Evolutionary conservation across 1,140 invertebrate species (phyloP).

Genomic region (Micrasema longulum): DNA sequence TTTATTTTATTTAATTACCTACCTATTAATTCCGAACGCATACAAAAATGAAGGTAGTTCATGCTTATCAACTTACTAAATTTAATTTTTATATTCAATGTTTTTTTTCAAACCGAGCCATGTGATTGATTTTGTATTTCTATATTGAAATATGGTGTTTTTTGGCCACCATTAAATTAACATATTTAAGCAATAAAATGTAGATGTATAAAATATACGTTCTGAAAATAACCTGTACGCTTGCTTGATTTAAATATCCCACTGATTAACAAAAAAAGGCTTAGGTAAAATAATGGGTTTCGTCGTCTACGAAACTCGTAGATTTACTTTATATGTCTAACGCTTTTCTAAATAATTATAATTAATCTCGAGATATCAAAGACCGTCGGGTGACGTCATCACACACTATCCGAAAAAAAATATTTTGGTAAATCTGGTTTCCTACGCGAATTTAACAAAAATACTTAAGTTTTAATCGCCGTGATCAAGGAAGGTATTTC

Average conservation of each 20-base stretch:
- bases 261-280: conserved; percentile 36
- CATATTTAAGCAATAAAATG: conserved; percentile 29
- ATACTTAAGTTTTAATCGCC: no score
- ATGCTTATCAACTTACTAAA: no score
- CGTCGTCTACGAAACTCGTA: not conserved
- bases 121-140: conserved; percentile 13
- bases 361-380: not conserved
- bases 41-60: no score
- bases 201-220: conserved; percentile 15
- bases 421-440: no score
- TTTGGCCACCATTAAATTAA: conserved; percentile 7
- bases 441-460: no score
- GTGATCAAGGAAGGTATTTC: no score
- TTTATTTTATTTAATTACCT: no score
- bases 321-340: not conserved
- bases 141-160: conserved; percentile 3
- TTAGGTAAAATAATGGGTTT: conserved; percentile 15
- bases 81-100: not conserved
- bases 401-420: not conserved
- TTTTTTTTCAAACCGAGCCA: not conserved
- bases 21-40: no score
- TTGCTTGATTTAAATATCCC: conserved; percentile 20
- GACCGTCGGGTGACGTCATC: conserved; percentile 3
- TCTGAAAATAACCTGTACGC: not conserved
- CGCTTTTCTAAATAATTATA: not conserved